A percentile compares a stretch with the other conserved stretches of the same genome.
Conservation (phyloP, 2,797 vertebrate genomes). For the Phoeniculus purpureus region DNA sequence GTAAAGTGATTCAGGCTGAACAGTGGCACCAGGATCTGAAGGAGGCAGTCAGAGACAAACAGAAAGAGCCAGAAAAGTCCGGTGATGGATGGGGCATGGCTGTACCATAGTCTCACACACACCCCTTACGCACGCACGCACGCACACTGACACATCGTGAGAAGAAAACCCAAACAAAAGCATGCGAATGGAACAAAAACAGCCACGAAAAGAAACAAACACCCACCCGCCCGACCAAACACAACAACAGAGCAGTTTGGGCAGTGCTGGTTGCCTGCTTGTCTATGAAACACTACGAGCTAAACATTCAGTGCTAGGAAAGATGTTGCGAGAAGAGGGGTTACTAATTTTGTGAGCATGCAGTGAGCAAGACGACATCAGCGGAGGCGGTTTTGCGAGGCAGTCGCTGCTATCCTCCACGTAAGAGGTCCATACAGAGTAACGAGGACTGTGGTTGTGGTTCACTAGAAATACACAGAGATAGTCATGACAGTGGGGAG, state of each 20-base stretch:
- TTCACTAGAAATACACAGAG: slow-evolving; percentile 34
- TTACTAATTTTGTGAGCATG: slow-evolving; percentile 63
- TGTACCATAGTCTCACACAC: slow-evolving; percentile 44
- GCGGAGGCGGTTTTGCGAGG: neutral
- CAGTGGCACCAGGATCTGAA: slow-evolving; percentile 22
- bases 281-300: slow-evolving; percentile 92
- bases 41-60: slow-evolving; percentile 64
- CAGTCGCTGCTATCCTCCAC: slow-evolving; percentile 11
- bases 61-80: slow-evolving; percentile 63
- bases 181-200: slow-evolving; percentile 69
- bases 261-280: slow-evolving; percentile 99
- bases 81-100: slow-evolving; percentile 76
- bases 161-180: slow-evolving; percentile 41
- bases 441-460: slow-evolving; percentile 19
- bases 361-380: slow-evolving; percentile 42
- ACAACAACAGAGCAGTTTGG: slow-evolving; percentile 80
- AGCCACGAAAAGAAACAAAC: slow-evolving; percentile 61
- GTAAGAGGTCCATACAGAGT: slow-evolving; percentile 29
- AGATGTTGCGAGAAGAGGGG: slow-evolving; percentile 59
- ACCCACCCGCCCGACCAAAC: slow-evolving; percentile 47
- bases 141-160: slow-evolving; percentile 24
- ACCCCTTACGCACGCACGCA: too few relatives aligned
- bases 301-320: slow-evolving; percentile 82
- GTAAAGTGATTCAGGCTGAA: neutral
- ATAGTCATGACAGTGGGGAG: slow-evolving; percentile 27